Conservation (phyloP, 1,140 invertebrate genomes). For the Piezodorus guildinii region DNA sequence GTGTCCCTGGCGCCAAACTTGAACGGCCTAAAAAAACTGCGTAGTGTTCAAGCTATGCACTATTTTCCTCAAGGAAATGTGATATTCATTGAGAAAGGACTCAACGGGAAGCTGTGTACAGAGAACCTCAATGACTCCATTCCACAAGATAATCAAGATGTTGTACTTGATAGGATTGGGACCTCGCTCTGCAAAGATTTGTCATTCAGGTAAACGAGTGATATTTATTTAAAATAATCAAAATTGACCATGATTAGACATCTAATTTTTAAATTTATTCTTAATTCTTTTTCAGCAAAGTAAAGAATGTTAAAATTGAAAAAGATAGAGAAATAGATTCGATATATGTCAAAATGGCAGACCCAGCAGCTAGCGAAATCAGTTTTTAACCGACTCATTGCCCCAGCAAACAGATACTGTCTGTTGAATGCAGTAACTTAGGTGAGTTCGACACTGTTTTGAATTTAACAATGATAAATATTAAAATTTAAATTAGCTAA, state of each 20-base stretch:
- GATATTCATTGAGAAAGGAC: conserved; percentile 69
- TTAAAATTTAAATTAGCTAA: too few species aligned
- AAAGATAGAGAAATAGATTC: conserved; percentile 38
- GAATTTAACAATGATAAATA: not conserved
- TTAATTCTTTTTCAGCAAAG: conserved; percentile 35
- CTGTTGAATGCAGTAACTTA: conserved; percentile 61
- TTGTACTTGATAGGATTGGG: conserved; percentile 52
- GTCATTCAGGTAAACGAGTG: conserved; percentile 49
- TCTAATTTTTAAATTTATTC: not conserved
- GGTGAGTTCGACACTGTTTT: conserved; percentile 39
- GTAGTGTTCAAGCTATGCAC: conserved; percentile 46
- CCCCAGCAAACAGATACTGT: conserved; percentile 62
- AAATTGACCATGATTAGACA: not conserved
- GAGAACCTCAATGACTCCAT: conserved; percentile 40
- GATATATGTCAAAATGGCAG: conserved; percentile 63
- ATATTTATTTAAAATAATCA: not conserved
- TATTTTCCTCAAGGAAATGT: conserved; percentile 64
- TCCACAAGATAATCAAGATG: conserved; percentile 38
- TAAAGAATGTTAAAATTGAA: conserved; percentile 42
- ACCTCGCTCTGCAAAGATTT: conserved; percentile 62
- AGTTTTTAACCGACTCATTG: conserved; percentile 64
- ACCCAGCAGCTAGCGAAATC: conserved; percentile 65
- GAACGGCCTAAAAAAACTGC: conserved; percentile 41
- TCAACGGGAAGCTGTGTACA: conserved; percentile 66
- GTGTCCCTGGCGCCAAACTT: conserved; percentile 62